Conservation (phyloP, 2,888 invertebrate species). For the Drosophila hamatofila region DNA sequence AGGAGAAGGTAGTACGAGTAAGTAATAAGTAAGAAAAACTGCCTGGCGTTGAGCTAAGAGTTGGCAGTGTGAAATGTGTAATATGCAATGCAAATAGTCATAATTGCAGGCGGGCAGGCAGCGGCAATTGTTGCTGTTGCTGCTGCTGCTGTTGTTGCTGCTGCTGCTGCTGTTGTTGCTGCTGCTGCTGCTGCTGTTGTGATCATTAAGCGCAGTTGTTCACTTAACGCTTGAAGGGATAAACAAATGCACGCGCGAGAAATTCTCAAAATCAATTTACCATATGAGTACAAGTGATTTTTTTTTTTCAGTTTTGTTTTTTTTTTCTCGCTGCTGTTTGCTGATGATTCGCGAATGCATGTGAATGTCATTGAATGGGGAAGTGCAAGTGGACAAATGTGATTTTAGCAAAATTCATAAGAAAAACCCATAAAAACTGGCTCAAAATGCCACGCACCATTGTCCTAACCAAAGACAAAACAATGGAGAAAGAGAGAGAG, state of each 20-base stretch:
- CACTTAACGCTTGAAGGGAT: constrained; percentile 77
- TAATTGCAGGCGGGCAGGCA: constrained; percentile 66
- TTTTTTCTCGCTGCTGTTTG: constrained; percentile 1
- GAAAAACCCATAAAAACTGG: constrained; percentile 44
- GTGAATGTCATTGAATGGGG: constrained; percentile 67
- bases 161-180: constrained; percentile 5
- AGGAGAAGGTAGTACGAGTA: constrained; percentile 38
- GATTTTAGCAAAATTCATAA: constrained; percentile 37
- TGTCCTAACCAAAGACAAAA: constrained; percentile 17
- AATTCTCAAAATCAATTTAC: constrained; percentile 76
- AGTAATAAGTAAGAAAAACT: constrained; percentile 51
- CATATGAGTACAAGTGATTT: constrained; percentile 51
- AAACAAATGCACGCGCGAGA: constrained; percentile 74
- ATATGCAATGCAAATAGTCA: constrained; percentile 78
- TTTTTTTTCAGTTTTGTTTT: background rate
- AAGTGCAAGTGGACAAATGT: constrained; percentile 50
- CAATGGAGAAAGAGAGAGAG: background rate
- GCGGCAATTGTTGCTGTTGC: constrained; percentile 31
- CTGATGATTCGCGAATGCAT: constrained; percentile 58
- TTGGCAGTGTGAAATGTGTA: constrained; percentile 67
- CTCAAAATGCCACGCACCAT: constrained; percentile 21
- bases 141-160: constrained; percentile 3
- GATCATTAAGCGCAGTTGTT: constrained; percentile 75
- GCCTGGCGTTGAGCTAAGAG: constrained; percentile 42
- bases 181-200: constrained; percentile 37